A percentile compares a stretch with the other conserved stretches of the same genome.
Evolutionary conservation across 2,888 invertebrate species (phyloP).

Genomic region (Listrodromus nycthemerus): DNA sequence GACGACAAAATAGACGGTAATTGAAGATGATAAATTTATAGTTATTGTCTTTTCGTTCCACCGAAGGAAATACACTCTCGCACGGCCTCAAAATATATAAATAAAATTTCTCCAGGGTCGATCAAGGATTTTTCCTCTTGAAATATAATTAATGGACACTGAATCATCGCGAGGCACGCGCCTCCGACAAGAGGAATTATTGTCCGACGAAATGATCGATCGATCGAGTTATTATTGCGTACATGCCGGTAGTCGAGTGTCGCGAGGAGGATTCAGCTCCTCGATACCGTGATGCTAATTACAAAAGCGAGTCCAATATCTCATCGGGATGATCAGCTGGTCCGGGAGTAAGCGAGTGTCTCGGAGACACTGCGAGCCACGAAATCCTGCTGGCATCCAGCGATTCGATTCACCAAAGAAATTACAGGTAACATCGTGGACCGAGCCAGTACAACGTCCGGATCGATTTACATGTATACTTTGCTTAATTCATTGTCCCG

Average conservation of each 20-base stretch:
- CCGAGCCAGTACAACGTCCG: background rate
- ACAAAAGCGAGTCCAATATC: background rate
- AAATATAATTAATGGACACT: conserved; percentile 34
- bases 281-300: conserved; percentile 1
- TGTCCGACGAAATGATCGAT: conserved; percentile 34
- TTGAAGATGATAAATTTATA: conserved; percentile 25
- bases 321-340: conserved; percentile 16
- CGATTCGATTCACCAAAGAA: conserved; percentile 6
- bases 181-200: conserved; percentile 14
- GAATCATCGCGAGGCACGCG: conserved; percentile 44
- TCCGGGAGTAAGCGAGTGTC: conserved; percentile 14
- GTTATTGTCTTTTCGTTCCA: conserved; percentile 15
- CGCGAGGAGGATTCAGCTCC: background rate
- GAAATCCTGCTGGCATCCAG: background rate
- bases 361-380: background rate
- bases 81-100: conserved; percentile 48
- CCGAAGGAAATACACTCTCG: conserved; percentile 10
- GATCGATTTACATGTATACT: conserved; percentile 20
- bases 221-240: conserved; percentile 16
- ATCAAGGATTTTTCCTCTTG: conserved; percentile 9
- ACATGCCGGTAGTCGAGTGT: background rate
- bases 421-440: background rate
- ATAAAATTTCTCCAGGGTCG: conserved; percentile 52
- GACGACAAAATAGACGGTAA: conserved; percentile 10
- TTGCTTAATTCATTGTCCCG: conserved; percentile 11